phyloP scores from a whole-genome alignment of 2,888 invertebrate genomes.

The Odontocerum albicorne region DNA sequence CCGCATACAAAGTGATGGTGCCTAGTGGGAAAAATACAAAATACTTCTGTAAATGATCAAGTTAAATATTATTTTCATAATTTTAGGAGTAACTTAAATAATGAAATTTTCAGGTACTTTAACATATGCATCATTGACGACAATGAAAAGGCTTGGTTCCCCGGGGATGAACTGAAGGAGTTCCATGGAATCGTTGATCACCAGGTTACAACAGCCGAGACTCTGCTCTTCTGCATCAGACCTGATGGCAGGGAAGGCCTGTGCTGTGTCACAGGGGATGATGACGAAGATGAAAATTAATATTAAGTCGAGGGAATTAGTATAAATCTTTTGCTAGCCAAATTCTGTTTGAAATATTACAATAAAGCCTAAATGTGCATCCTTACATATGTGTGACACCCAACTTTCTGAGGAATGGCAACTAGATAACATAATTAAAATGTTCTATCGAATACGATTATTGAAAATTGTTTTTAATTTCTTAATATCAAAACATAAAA shows the following conservation, averaged over 20 bases:
- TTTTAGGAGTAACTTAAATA: too few species aligned
- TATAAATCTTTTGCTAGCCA: background rate
- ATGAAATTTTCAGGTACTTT: constrained; percentile 69
- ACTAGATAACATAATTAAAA: too few species aligned
- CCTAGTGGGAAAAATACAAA: too few species aligned
- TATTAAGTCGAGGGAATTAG: background rate
- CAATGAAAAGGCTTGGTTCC: constrained; percentile 91
- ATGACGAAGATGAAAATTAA: constrained; percentile 44
- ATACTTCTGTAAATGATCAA: too few species aligned
- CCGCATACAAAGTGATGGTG: too few species aligned
- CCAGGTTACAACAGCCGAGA: constrained; percentile 76
- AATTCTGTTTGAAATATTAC: background rate
- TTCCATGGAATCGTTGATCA: constrained; percentile 88
- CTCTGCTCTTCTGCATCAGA: constrained; percentile 79
- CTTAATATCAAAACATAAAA: too few species aligned
- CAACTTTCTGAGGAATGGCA: too few species aligned
- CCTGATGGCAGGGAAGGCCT: constrained; percentile 81
- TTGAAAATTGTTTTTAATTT: too few species aligned
- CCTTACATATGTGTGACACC: too few species aligned
- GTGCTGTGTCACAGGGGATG: constrained; percentile 73
- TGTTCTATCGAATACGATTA: too few species aligned
- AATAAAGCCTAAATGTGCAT: background rate
- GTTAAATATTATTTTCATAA: too few species aligned
- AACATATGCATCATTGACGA: constrained; percentile 82
- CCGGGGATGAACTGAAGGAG: constrained; percentile 83